Base-by-base conservation (phyloP, 2,797 vertebrate genomes). In the Poeciliopsis infans region DNA sequence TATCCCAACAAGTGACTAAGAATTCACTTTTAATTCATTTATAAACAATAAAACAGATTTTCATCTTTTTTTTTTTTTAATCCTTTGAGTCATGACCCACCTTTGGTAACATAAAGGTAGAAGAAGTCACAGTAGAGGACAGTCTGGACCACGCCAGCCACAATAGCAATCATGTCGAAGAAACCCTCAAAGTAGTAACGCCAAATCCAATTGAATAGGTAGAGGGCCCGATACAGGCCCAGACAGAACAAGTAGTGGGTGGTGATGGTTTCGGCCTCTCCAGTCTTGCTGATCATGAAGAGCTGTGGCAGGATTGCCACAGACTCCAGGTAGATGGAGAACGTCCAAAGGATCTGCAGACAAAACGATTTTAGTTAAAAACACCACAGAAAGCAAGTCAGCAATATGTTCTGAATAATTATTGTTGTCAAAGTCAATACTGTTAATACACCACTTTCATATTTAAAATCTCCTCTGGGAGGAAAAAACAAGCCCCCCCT, bases 151-250 rank as follows among this genome's bases (percentile, higher is more conserved):
- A 99, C 96, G 0, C 98, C 98, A 5, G 98, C 97, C 87, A 99
- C 98, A 41, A 99, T 97, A 57, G 98, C 98, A 47, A 99, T 99
- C 96, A 99, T 95, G 93, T 99, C 98, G 51, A 99, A 99, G 96
- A 99, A 99, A 69, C 98, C 97, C 94, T 99, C 98, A 0, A 98
- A 99, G 91, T 99, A 98, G 95, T 96, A 99, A 91, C 98, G 97
- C 98, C 98, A 99, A 93, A 99, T 98, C 98, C 98, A 99, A 94
- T 99, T 99, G 96, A 98, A 96, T 12, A 99, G 97, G 89, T 99
- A 99, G 86, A 99, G 96, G 81, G 97, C 94, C 49, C 98, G 97
- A 88, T 99, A 99, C 86, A 99, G 92, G 81, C 98, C 98, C 94
- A 99, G 88, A 92, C 97, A 98, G 95, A 99, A 99, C 91, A 99